Evolutionary conservation across 2,797 vertebrate genomes (phyloP), one percentile per base, ranked within the genome.

Genomic region (Limosa lapponica): DNA sequence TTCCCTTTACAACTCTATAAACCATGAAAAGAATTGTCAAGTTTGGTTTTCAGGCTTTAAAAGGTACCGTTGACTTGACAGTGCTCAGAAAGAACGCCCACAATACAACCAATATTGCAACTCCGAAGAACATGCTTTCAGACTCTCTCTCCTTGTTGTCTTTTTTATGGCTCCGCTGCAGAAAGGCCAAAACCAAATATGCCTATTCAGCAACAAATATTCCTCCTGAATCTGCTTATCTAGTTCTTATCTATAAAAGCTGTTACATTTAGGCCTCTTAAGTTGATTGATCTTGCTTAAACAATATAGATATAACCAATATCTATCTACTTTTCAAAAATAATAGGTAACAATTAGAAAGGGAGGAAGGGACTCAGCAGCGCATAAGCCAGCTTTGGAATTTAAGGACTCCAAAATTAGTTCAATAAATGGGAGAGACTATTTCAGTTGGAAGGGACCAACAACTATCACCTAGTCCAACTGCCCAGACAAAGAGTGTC

Each of bases 111-210:
- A 89, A 89, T 83, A 87, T 36, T 93, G 69, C 55, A 94, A 82
- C 74, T 85, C 55, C 58, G 90, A 90, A 92, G 82, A 94, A 96
- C 84, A 39, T 15, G 5, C n/a, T 89, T 96, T 96, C 95, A 93
- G 89, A 87, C 32, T 65, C 65, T 74, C 78, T 92, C 61, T 91
- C 80, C 75, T 90, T 82, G 13, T 69, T 89, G 48, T 73, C 71
- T 90, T 93, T 97, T 79, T 93, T 70, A 44, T 16, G 66, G 85
- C 82, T 89, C 84, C 80, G 92, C 28, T 94, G 58, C 44, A 96
- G 95, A 96, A 93, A 90, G 8, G 43, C 37, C 90, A 91, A 95
- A 93, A 44, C 43, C 81, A 91, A 96, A 93, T 81, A 65, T 16
- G 3, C 3, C 28, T 80, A 84, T 62, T 18, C 61, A 65, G 36